Evolutionary conservation across 1,140 invertebrate genomes (phyloP).

Genomic region (Achatina immaculata): DNA sequence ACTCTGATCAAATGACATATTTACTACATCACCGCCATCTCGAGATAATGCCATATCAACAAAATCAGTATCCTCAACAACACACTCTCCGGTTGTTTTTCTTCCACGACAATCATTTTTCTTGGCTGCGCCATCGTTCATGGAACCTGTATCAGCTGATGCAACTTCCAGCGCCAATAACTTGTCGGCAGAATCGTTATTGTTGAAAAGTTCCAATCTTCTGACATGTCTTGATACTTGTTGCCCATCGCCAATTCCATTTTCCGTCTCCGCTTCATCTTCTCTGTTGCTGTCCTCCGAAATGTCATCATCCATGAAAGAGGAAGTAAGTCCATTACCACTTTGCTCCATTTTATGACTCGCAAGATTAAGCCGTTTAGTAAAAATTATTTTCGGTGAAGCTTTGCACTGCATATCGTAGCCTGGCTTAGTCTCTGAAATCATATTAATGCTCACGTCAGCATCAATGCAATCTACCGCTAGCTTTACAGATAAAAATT

Average conservation of each 20-base stretch:
- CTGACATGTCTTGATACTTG: neutral
- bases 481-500: no score
- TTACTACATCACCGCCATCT: neutral
- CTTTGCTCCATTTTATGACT: neutral
- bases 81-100: neutral
- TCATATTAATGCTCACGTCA: neutral
- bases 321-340: neutral
- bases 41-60: conserved; percentile 22
- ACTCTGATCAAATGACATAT: neutral
- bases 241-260: neutral
- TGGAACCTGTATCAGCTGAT: no score
- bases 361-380: neutral
- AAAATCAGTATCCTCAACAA: conserved; percentile 7
- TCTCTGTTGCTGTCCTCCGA: neutral
- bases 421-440: neutral
- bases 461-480: neutral
- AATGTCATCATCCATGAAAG: neutral
- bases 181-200: neutral
- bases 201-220: neutral
- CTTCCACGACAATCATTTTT: neutral
- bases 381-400: neutral
- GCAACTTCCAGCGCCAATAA: neutral
- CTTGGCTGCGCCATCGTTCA: no score
- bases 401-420: neutral
- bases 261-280: neutral